Evolutionary conservation across 2,113 vertebrate genomes (phyloP), one percentile per base, ranked within the genome.

Genomic region (Crotalus viridis): DNA sequence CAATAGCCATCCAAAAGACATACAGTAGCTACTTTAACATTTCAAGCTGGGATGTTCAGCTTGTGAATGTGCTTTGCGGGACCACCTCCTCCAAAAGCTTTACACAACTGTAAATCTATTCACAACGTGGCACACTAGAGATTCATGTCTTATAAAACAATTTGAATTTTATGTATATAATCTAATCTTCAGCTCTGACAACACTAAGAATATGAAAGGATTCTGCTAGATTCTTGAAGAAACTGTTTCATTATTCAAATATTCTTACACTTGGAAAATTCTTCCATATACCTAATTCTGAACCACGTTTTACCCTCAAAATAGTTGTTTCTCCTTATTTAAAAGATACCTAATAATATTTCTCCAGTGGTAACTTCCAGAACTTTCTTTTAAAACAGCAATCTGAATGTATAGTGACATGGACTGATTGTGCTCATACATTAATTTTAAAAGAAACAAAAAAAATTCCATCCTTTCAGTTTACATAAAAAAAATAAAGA

Each of bases 331-430:
- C n/a, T 8, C n/a, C 28, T 28, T 57, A 64, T 4, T 59, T 56
- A 86, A 57, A 56, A 39, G 33, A 81, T 81, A 43, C 46, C 26
- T 94, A 74, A 90, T 94, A 81, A 90, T 92, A 95, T 93, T 94
- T 94, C 88, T 88, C 22, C 88, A 46, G 89, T 92, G 81, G 93
- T 95, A 94, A 94, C 85, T 94, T 64, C 64, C 26, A 91, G 87
- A 90, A 92, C 89, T 69, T 93, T 17, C 51, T 52, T 21, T 39
- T 8, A 92, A 96, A 89, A 90, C 87, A 88, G 6, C 81, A 95
- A 21, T 54, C 43, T 89, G 87, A 91, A 88, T 43, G 8, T 95
- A 89, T 74, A 61, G 39, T 69, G 90, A 90, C 43, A 43, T 46
- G 15, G 85, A 93, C 57, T 87, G 88, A 91, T 93, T 93, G 87